A percentile compares a stretch with the other conserved stretches of the same genome.
Conservation (phyloP, 2,888 invertebrate genomes). For the Neoitamus cyanurus region DNA sequence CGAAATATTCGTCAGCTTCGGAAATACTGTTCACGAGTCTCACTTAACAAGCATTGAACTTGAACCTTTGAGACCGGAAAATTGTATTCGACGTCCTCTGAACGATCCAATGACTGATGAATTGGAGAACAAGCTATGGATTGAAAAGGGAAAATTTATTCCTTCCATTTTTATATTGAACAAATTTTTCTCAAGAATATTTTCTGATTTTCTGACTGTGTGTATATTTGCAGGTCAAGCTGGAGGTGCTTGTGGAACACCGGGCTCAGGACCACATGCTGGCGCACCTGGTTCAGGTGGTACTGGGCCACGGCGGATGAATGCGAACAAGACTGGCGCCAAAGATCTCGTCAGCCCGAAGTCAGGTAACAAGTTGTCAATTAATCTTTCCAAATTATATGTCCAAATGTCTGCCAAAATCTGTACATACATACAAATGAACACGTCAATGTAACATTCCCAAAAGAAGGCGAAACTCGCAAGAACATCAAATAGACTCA, state of each 20-base stretch:
- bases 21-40: neutral
- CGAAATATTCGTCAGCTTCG: neutral
- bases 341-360: constrained; percentile 67
- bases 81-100: neutral
- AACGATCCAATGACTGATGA: neutral
- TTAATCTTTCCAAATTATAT: neutral
- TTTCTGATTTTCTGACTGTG: neutral
- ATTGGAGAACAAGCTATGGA: neutral
- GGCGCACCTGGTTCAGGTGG: constrained; percentile 66
- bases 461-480: neutral
- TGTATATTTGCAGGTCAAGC: constrained; percentile 60
- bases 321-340: constrained; percentile 63
- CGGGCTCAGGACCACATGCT: constrained; percentile 65
- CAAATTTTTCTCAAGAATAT: neutral
- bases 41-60: neutral
- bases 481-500: neutral
- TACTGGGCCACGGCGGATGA: constrained; percentile 65
- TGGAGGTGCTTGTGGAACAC: constrained; percentile 65
- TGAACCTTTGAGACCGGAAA: neutral
- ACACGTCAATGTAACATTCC: constrained; percentile 18
- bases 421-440: constrained; percentile 21
- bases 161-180: neutral
- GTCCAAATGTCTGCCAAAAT: constrained; percentile 8
- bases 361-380: constrained; percentile 61
- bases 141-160: neutral